Conservation (phyloP, 2,888 invertebrate species). For the Trichogramma evanescens region DNA sequence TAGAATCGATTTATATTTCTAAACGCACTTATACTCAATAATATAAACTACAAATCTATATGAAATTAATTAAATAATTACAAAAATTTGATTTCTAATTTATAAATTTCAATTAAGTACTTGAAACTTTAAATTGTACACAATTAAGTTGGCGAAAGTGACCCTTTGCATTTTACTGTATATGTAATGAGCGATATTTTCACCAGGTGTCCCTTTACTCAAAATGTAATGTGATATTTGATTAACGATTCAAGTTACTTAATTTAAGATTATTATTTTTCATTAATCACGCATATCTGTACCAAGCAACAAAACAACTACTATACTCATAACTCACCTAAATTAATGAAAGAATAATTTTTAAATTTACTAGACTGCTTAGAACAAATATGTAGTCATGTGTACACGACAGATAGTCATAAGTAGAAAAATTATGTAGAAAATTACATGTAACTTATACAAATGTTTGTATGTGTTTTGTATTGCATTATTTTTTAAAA, state of each 20-base stretch:
- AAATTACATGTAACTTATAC: too few relatives aligned
- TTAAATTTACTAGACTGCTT: constrained; percentile 1
- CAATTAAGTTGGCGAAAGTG: background rate
- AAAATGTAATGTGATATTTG: constrained; percentile 31
- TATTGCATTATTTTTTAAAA: constrained; percentile 8
- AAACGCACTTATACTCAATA: background rate
- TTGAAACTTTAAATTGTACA: too few relatives aligned
- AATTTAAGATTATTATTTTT: constrained; percentile 15
- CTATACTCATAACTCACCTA: constrained; percentile 6
- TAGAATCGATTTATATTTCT: too few relatives aligned
- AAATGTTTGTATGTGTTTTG: background rate
- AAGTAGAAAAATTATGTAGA: background rate
- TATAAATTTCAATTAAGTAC: background rate
- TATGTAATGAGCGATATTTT: constrained; percentile 8
- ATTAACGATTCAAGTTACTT: constrained; percentile 6
- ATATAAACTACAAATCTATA: background rate
- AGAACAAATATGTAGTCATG: background rate
- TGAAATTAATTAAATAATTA: background rate
- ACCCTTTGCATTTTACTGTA: background rate
- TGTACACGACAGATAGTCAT: background rate
- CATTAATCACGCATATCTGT: constrained; percentile 6
- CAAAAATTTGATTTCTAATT: too few relatives aligned
- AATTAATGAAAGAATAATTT: constrained; percentile 2
- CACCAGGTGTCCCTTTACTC: constrained; percentile 10
- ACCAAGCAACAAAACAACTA: constrained; percentile 1